Base-by-base conservation (phyloP, 2,888 invertebrate genomes). In the Tetranychus piercei region DNA sequence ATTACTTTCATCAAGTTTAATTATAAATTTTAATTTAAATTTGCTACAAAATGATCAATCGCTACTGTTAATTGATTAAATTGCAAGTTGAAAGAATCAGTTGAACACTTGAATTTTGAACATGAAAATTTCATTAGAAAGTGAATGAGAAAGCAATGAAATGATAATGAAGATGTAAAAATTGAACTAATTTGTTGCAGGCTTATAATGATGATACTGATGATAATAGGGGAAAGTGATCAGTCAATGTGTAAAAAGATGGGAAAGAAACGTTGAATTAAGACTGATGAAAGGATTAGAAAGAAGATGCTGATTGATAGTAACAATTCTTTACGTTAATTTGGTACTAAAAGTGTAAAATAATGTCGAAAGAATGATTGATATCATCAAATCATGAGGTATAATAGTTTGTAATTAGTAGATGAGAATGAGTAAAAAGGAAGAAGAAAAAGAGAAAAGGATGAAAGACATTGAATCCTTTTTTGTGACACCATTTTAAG, bases 281-380 rank as follows among this genome's bases (percentile, higher is more conserved):
- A 72, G 22, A 22, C 9, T 55, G 55, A 55, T 55, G 15, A 55
- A 15, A 55, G 55, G 9, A 15, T 55, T 9, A 55, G 55, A 7
- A 55, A 15, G 55, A 55, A 15, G 55, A 55, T 55, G 55, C 9
- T 55, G 15, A 9, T 55, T 15, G 20, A 45, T 9, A 43, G 9
- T 72, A 72, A 45, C 34, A 72, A 72, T 34, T 20, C 9, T n/a
- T n/a, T n/a, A n/a, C 11, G 72, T 18, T 9, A 72, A 72, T 72
- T 23, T 70, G 22, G 3, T 23, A 43, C 72, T 22, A 72, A 43
- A 34, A 55, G 55, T 55, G 55, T 55, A 55, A 55, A 55, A 55
- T 55, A 55, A 55, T 55, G 55, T 69, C 67, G 74, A 67, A 72
- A 75, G 76, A 72, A 75, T 76, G 74, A 74, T 64, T 74, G 73